Evolutionary conservation across 2,797 vertebrate genomes (phyloP), one percentile per base, ranked within the genome.

Genomic region (Gambusia yucatana): DNA sequence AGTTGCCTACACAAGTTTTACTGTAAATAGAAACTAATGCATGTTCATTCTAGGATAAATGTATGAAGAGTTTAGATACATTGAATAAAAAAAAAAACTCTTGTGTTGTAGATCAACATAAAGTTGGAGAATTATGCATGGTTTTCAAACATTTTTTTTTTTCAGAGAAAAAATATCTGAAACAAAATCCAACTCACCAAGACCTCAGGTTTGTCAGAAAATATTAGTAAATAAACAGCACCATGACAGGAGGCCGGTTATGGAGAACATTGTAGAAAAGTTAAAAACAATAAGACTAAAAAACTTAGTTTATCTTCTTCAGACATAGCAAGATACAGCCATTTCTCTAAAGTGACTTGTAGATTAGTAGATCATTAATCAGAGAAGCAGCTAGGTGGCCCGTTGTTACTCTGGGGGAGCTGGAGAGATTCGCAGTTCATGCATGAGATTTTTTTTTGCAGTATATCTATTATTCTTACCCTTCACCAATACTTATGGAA

Each of bases 1-100:
- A 83, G 79, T 85, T 80, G 82, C 84, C 85, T 80, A 14, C 59
- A 43, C n/a, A 61, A 70, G 75, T 79, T 80, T 69, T 17, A 28
- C 65, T 48, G 73, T 70, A 70, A 70, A n/a, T 9, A 44, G 22
- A 30, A 17, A 77, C 14, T 14, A 30, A 75, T 36, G 55, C 22
- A 9, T 77, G 74, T 65, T 59, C 67, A 82, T 77, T 25, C 10
- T 74, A 48, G 73, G 73, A 73, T 39, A 72, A 0, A 16, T 57
- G 30, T 33, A 77, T 72, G 69, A 84, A 65, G 20, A 17, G 1
- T 39, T 20, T 17, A 36, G 67, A 44, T 28, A 5, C n/a, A 44
- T 71, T 71, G 43, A 44, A 46, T 46, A 3, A 46, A 46, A 14
- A 43, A 43, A 3, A 46, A 4, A 13, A 46, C 13, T 4, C 13